phyloP scores from a whole-genome alignment of 2,113 vertebrate species.

The Machaerirhynchus nigripectus region DNA sequence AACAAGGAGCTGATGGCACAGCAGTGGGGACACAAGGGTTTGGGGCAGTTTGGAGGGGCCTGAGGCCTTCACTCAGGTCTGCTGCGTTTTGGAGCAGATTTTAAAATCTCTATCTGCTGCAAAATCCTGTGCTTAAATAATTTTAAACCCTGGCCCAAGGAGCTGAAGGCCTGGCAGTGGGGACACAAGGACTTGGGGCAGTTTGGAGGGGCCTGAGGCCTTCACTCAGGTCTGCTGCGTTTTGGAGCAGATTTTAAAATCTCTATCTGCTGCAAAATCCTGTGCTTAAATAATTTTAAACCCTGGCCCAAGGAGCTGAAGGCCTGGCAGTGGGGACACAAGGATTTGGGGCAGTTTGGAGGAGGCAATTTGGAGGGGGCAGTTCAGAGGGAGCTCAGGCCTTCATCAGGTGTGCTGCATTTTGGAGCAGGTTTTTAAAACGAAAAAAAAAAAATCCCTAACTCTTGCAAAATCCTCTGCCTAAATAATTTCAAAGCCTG shows the following conservation, averaged over 20 bases:
- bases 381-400: neutral
- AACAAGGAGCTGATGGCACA: rapidly evolving
- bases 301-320: rapidly evolving
- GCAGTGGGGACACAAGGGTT: no score
- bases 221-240: neutral
- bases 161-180: neutral
- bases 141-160: neutral
- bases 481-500: neutral
- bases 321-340: rapidly evolving
- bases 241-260: neutral
- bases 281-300: neutral
- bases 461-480: neutral
- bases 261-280: neutral
- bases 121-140: neutral
- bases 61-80: neutral
- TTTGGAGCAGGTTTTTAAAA: neutral
- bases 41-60: neutral
- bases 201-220: neutral
- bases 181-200: neutral
- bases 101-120: rapidly evolving
- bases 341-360: rapidly evolving
- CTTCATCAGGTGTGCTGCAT: neutral
- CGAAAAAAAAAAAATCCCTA: no score
- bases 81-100: neutral
- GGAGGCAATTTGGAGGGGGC: no score